Evolutionary conservation across 1,140 invertebrate species (phyloP).

Genomic region (Orchestia grillus): DNA sequence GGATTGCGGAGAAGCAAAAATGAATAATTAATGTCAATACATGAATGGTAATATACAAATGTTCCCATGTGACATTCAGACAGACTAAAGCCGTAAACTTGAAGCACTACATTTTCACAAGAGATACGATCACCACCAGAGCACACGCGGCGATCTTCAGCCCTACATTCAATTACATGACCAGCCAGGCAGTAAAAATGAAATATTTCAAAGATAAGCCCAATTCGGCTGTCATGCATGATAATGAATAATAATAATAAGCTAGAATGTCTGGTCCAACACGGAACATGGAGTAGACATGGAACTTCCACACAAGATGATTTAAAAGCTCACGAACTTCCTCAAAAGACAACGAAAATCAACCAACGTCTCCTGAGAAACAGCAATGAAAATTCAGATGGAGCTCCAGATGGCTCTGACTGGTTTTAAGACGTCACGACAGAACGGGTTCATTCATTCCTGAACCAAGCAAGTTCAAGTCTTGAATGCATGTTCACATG

Average conservation of each 20-base stretch:
- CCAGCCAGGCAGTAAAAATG: neutral
- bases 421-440: neutral
- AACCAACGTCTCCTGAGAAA: neutral
- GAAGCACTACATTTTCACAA: neutral
- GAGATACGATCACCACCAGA: neutral
- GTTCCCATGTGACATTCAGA: neutral
- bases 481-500: neutral
- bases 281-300: neutral
- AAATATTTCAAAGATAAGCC: neutral
- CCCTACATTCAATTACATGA: neutral
- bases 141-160: neutral
- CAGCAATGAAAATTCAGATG: conserved; percentile 10
- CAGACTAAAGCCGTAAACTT: neutral
- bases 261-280: neutral
- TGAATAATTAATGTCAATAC: neutral
- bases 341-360: neutral
- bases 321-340: too few relatives aligned
- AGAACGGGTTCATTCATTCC: neutral
- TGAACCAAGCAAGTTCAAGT: neutral
- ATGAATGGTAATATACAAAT: neutral
- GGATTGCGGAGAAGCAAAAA: neutral
- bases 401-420: neutral
- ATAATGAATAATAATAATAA: neutral
- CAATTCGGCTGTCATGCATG: neutral
- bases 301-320: neutral